Evolutionary conservation across 1,140 invertebrate species (phyloP).

Genomic region (Laodelphax striatellus): DNA sequence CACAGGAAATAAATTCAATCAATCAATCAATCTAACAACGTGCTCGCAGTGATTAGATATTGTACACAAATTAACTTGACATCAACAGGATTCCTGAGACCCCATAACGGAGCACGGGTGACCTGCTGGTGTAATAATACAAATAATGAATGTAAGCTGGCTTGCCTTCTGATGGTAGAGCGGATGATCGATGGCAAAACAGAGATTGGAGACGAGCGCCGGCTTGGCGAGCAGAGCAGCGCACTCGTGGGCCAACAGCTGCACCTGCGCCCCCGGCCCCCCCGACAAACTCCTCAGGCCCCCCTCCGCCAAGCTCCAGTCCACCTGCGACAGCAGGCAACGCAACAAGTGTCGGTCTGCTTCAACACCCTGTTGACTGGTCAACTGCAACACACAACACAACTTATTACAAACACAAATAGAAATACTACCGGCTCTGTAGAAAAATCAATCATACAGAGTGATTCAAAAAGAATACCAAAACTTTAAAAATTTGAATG

Average conservation of each 20-base stretch:
- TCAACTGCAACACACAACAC: constrained; percentile 49
- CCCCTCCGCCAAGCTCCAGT: constrained; percentile 36
- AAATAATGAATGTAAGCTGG: too few species aligned
- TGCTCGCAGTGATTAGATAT: too few species aligned
- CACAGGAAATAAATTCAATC: too few species aligned
- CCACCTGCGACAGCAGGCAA: constrained; percentile 65
- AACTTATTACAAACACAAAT: constrained; percentile 9
- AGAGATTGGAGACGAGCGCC: constrained; percentile 59
- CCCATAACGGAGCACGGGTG: too few species aligned
- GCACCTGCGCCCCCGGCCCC: constrained; percentile 52
- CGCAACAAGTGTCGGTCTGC: constrained; percentile 78
- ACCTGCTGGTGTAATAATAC: too few species aligned
- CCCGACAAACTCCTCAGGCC: constrained; percentile 48
- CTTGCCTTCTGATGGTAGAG: constrained; percentile 45
- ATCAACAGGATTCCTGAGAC: too few species aligned
- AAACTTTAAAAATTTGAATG: too few species aligned
- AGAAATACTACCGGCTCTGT: too few species aligned
- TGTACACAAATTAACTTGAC: too few species aligned
- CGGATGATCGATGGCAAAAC: constrained; percentile 65
- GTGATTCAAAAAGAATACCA: too few species aligned
- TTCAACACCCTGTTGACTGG: constrained; percentile 68
- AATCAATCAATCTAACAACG: too few species aligned
- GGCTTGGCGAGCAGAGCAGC: constrained; percentile 58
- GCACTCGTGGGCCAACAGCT: constrained; percentile 62
- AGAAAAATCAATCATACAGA: too few species aligned